Evolutionary conservation across 2,888 invertebrate genomes (phyloP), one percentile per base, ranked within the genome.

Genomic region (Standfussiana lucernea): DNA sequence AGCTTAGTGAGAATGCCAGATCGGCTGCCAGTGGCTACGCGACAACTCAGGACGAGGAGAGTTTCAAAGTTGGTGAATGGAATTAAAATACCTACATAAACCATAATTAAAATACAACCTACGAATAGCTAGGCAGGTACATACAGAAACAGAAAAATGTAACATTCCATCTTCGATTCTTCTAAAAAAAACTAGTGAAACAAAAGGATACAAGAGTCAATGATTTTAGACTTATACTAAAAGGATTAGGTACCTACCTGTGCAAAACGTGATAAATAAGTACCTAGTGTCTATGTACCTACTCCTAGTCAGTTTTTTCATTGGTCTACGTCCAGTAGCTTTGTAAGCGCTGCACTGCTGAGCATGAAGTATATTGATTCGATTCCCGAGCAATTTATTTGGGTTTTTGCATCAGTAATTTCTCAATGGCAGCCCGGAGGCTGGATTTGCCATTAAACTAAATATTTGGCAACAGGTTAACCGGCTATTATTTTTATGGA

Each of bases 1-100:
- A 28, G 24, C 37, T 37, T 74, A 74, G 75, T 74, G 59, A 74
- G 45, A 15, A 28, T 24, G 4, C 8, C 37, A 28, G 24, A 35
- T 35, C n/a, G 42, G 35, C 35, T 74, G 11, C 45, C 56, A 37
- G 37, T 24, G 37, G 21, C 40, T 32, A 35, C n/a, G 35, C 1
- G 53, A 42, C 21, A 35, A n/a, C 18, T 2, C 11, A 11, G 11
- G 18, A 28, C 28, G 35, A 21, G 7, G 10, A n/a, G n/a, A 74
- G 21, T 56, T 21, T 13, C 21, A 32, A 35, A 71, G 18, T 71
- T 64, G n/a, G 7, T 18, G 7, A 42, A 37, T 21, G 1, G 6
- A 50, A 68, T n/a, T 37, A 40, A 40, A 40, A 40, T 21, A 59
- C 18, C 11, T 15, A 15, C 53, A 24, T 6, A 6, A 13, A 32